Evolutionary conservation across 1,140 invertebrate species (phyloP).

Genomic region (Galleria mellonella): DNA sequence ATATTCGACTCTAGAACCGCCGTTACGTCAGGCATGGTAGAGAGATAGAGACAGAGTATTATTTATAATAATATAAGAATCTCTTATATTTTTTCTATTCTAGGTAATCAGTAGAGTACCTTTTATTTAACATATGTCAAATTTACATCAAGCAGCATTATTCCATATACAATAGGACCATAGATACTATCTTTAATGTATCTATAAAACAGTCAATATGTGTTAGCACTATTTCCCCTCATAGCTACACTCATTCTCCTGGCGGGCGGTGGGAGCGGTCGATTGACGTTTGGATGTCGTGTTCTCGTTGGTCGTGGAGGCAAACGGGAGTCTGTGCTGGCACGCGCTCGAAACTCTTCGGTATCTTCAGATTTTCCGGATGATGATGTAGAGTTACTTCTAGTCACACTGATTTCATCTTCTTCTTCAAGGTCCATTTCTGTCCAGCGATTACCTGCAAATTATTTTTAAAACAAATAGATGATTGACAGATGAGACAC

Average conservation of each 20-base stretch:
- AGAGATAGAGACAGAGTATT: too few relatives aligned
- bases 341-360: constrained; percentile 50
- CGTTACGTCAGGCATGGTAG: too few relatives aligned
- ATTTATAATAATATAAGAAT: too few relatives aligned
- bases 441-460: constrained; percentile 50
- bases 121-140: too few relatives aligned
- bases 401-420: constrained; percentile 28
- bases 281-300: constrained; percentile 29
- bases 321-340: constrained; percentile 58
- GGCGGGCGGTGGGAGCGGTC: constrained; percentile 21
- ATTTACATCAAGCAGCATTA: too few relatives aligned
- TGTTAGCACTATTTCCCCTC: constrained; percentile 52
- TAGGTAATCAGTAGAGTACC: too few relatives aligned
- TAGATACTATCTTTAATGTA: too few relatives aligned
- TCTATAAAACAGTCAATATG: constrained; percentile 22
- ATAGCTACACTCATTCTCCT: constrained; percentile 62
- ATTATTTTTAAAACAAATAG: constrained; percentile 2
- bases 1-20: too few relatives aligned
- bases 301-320: constrained; percentile 46
- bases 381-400: constrained; percentile 50
- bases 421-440: constrained; percentile 48
- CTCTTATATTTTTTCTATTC: too few relatives aligned
- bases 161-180: too few relatives aligned
- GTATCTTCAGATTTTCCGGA: constrained; percentile 33
- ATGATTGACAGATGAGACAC: too few relatives aligned